Conservation (phyloP, 2,113 vertebrate species). For the Erinaceus europaeus region DNA sequence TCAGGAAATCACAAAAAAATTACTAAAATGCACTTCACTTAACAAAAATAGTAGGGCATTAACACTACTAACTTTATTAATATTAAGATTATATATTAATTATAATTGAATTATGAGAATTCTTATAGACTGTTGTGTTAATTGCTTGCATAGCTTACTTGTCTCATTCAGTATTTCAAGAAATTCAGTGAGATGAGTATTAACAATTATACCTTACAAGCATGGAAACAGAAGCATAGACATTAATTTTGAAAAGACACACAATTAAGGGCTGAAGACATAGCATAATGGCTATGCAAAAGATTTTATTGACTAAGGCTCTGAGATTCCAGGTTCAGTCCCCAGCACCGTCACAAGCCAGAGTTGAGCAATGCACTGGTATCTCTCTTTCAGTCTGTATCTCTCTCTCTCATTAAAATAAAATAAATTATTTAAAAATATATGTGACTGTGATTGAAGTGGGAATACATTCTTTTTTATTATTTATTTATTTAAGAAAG, state of each 20-base stretch:
- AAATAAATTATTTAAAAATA: too few species aligned
- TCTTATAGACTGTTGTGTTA: not conserved
- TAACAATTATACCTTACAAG: not conserved
- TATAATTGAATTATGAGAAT: not conserved
- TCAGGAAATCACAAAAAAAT: not conserved
- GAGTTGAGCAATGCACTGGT: not conserved
- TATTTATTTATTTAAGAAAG: too few species aligned
- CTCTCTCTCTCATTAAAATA: too few species aligned
- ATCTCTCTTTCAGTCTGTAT: not conserved
- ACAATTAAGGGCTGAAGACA: too few species aligned
- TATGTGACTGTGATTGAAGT: too few species aligned
- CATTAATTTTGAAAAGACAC: not conserved
- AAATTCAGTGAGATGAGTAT: not conserved
- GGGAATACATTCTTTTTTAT: too few species aligned
- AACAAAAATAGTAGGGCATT: not conserved
- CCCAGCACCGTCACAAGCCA: too few species aligned
- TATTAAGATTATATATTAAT: slow-evolving; percentile 28
- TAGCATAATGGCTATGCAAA: too few species aligned
- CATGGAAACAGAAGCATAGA: not conserved
- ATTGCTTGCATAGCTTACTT: not conserved
- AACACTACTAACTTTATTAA: not conserved
- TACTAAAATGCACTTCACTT: not conserved
- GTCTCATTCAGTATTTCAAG: not conserved
- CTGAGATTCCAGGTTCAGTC: too few species aligned
- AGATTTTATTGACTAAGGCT: too few species aligned